Evolutionary conservation across 2,888 invertebrate species (phyloP).

Genomic region (Adela reaumurella): DNA sequence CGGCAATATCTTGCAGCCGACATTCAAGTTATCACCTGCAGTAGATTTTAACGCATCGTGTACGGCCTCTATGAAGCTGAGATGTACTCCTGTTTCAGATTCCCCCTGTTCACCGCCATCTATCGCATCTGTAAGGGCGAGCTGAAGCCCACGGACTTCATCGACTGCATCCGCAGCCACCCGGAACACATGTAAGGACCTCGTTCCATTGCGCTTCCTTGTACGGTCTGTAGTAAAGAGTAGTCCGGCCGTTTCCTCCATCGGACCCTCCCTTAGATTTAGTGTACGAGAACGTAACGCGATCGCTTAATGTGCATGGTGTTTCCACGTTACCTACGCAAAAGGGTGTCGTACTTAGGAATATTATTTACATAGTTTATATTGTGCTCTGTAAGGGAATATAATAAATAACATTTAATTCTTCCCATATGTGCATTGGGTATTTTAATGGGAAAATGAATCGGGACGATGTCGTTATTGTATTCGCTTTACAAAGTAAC

Average conservation of each 20-base stretch:
- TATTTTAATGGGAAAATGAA: too few species aligned
- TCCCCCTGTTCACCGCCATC: constrained; percentile 94
- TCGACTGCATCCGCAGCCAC: constrained; percentile 90
- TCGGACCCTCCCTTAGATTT: background rate
- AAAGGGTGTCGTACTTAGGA: constrained; percentile 44
- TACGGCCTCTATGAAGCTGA: too few species aligned
- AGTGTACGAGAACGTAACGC: background rate
- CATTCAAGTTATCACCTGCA: too few species aligned
- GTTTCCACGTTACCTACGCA: constrained; percentile 31
- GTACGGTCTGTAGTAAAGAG: background rate
- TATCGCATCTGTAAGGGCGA: constrained; percentile 89
- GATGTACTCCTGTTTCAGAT: constrained; percentile 57
- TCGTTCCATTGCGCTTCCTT: background rate
- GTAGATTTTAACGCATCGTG: too few species aligned
- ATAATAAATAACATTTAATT: background rate
- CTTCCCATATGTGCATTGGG: too few species aligned
- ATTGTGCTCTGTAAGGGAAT: background rate
- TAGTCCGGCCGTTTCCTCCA: background rate
- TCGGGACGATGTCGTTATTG: too few species aligned
- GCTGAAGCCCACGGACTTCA: constrained; percentile 74
- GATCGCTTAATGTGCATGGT: background rate
- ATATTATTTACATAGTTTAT: background rate
- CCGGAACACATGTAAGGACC: constrained; percentile 95
- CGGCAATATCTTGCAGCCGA: too few species aligned
- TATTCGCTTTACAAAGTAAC: too few species aligned